These are phyloP conservation scores for Oreonectes daqikongensis DNA, from an alignment of 2,797 vertebrate species.

Conservation along the genomic window DNA sequence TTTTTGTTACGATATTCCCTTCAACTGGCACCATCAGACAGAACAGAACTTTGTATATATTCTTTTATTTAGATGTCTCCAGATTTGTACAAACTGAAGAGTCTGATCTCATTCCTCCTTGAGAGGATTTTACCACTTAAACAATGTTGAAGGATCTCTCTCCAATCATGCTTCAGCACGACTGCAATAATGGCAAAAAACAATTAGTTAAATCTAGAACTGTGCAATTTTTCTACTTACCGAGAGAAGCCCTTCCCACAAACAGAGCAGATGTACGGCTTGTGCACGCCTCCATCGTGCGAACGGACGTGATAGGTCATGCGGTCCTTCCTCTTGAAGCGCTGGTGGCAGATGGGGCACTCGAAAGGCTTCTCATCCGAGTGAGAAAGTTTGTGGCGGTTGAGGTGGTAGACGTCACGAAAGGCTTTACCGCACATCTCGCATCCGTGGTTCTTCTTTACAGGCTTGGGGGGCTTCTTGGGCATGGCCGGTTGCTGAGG, in stretches of 20 bases:
- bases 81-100: no score
- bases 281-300: slow-evolving; percentile 95
- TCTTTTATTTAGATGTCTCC: not conserved
- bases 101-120: no score
- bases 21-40: no score
- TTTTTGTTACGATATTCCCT: not conserved
- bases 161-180: no score
- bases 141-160: no score
- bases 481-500: slow-evolving; percentile 71
- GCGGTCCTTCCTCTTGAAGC: slow-evolving; percentile 97
- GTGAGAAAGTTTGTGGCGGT: slow-evolving; percentile 96
- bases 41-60: not conserved
- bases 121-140: no score
- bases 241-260: slow-evolving; percentile 99
- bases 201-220: no score
- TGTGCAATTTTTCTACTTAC: slow-evolving; percentile 68
- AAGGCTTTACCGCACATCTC: slow-evolving; percentile 99
- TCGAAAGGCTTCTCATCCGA: slow-evolving; percentile 97
- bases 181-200: no score
- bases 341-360: slow-evolving; percentile 97
- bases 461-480: slow-evolving; percentile 93
- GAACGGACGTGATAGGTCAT: slow-evolving; percentile 98
- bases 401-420: slow-evolving; percentile 96
- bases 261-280: slow-evolving; percentile 97
- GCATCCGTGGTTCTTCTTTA: slow-evolving; percentile 97